Percentiles rank a stretch among this genome's conserved stretches.
Conservation (phyloP, 2,888 invertebrate species). For the Parthenolecanium corni region DNA sequence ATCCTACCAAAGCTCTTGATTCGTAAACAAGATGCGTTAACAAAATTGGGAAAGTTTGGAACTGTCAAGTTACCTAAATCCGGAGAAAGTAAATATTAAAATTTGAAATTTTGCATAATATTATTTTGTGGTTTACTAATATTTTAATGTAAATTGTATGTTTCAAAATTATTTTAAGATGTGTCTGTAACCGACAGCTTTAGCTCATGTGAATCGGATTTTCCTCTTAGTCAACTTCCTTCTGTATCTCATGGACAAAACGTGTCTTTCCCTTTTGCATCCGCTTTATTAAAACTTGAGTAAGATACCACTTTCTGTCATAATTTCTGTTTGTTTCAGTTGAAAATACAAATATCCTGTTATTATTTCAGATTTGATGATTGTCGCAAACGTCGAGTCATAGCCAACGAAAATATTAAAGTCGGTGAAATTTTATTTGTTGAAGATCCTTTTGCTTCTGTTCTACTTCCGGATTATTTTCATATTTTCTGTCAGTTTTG, state of each 20-base stretch:
- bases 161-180: neutral
- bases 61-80: conserved; percentile 31
- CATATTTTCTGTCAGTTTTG: conserved; percentile 61
- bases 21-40: conserved; percentile 38
- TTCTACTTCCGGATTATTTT: conserved; percentile 48
- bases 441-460: conserved; percentile 70
- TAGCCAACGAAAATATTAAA: conserved; percentile 47
- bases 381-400: conserved; percentile 51
- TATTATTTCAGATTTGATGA: conserved; percentile 37
- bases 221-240: neutral
- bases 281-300: conserved; percentile 29
- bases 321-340: too few species aligned
- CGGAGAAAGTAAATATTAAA: conserved; percentile 19
- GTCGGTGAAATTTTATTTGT: conserved; percentile 63
- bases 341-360: too few species aligned
- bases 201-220: neutral
- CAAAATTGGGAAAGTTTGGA: conserved; percentile 39
- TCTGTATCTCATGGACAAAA: neutral
- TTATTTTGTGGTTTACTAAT: conserved; percentile 3
- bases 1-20: conserved; percentile 47
- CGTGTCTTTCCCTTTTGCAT: conserved; percentile 25
- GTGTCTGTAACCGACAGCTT: neutral
- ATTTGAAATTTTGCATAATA: conserved; percentile 19
- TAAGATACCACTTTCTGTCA: too few species aligned
- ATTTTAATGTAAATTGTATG: neutral